Percentiles rank a stretch among this genome's conserved stretches.
phyloP scores from a whole-genome alignment of 2,113 vertebrate species.

The Neopipo cinnamomea region DNA sequence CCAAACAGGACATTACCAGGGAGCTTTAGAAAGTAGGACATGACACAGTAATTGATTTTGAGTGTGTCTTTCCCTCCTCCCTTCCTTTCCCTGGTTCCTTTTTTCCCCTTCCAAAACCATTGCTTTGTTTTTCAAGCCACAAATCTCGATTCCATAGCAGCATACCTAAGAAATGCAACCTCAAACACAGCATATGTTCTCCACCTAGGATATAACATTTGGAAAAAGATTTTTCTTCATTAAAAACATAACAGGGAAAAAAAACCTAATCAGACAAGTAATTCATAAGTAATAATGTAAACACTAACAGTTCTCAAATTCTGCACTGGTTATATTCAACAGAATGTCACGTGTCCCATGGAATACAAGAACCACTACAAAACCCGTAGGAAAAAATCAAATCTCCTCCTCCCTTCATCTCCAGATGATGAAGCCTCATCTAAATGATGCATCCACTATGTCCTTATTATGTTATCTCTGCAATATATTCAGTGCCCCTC shows the following conservation, averaged over 20 bases:
- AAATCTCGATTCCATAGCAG: neutral
- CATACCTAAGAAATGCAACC: neutral
- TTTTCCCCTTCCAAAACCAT: neutral
- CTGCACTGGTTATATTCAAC: neutral
- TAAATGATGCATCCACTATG: neutral
- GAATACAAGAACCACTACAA: neutral
- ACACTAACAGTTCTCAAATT: slow-evolving; percentile 4
- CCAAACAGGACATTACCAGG: neutral
- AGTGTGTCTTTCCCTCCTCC: neutral
- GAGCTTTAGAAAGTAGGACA: slow-evolving; percentile 13
- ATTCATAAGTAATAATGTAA: neutral
- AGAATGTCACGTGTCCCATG: neutral
- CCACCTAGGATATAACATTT: neutral
- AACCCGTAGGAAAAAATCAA: neutral
- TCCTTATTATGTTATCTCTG: neutral
- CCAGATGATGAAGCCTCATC: neutral
- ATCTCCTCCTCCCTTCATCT: neutral
- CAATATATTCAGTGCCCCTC: neutral
- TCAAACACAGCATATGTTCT: neutral
- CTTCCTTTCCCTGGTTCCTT: neutral
- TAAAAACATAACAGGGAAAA: neutral
- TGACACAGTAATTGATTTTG: neutral
- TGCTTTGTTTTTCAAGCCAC: neutral
- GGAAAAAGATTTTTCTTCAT: neutral
- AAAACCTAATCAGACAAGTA: neutral